Percentiles rank a stretch among this genome's conserved stretches.
These are phyloP conservation scores for Pachliopta kotzebuea DNA, from an alignment of 2,888 invertebrate species.

Conservation along the genomic window DNA sequence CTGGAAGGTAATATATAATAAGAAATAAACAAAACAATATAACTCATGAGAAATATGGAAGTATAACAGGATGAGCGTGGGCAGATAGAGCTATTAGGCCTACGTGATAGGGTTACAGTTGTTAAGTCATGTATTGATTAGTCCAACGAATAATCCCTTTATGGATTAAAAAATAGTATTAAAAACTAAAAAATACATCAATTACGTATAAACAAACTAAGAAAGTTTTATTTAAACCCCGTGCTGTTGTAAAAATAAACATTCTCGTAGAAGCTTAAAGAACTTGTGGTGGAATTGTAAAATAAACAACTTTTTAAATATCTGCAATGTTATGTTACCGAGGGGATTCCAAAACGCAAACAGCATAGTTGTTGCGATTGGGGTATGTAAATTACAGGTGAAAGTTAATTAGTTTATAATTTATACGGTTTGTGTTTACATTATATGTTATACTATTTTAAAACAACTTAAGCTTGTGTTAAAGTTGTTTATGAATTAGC, in stretches of 20 bases:
- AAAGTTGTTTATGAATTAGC: too few relatives aligned
- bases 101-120: too few relatives aligned
- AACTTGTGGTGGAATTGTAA: constrained; percentile 14
- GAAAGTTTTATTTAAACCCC: not conserved
- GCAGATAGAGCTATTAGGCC: too few relatives aligned
- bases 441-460: too few relatives aligned
- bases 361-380: constrained; percentile 7
- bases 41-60: too few relatives aligned
- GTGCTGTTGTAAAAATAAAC: constrained; percentile 9
- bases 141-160: too few relatives aligned
- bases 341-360: constrained; percentile 22
- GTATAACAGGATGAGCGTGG: too few relatives aligned
- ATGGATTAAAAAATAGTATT: not conserved
- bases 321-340: constrained; percentile 23
- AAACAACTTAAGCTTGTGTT: too few relatives aligned
- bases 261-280: constrained; percentile 16
- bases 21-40: too few relatives aligned
- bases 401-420: constrained; percentile 25
- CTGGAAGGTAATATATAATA: too few relatives aligned
- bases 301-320: constrained; percentile 28
- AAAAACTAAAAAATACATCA: not conserved
- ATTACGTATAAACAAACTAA: not conserved
- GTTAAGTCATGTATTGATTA: too few relatives aligned
- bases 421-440: constrained; percentile 1
- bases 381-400: constrained; percentile 15